Conservation (phyloP, 2,888 invertebrate genomes). For the Chaitophorus viminalis region DNA sequence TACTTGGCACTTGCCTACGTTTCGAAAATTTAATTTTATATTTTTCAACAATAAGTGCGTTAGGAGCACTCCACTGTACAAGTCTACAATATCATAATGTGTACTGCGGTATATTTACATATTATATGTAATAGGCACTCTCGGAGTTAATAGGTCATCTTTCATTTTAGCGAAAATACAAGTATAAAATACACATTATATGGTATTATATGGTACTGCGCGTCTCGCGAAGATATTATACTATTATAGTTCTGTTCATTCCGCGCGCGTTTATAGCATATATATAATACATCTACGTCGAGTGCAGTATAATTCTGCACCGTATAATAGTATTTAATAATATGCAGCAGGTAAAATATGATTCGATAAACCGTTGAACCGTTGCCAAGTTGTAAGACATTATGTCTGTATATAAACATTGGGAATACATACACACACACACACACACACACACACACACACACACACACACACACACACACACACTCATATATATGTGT, state of each 20-base stretch:
- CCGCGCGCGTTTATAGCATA: neutral
- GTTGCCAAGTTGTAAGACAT: constrained; percentile 37
- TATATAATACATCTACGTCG: neutral
- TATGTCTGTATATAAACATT: neutral
- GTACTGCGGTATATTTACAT: too few species aligned
- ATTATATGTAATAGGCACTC: neutral
- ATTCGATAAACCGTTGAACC: constrained; percentile 39
- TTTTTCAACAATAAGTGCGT: too few species aligned
- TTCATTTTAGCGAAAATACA: neutral
- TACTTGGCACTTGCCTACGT: too few species aligned
- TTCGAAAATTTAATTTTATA: too few species aligned
- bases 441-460: too few species aligned
- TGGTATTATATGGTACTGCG: neutral
- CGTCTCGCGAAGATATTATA: neutral
- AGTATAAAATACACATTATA: neutral
- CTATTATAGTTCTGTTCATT: constrained; percentile 19
- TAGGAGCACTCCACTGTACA: too few species aligned
- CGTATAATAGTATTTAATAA: neutral
- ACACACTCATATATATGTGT: too few species aligned
- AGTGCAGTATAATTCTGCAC: neutral
- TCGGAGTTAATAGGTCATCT: neutral
- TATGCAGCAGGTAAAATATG: neutral
- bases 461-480: too few species aligned
- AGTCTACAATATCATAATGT: too few species aligned
- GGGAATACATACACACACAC: too few species aligned